Percentiles rank a stretch among this genome's conserved stretches.
Evolutionary conservation across 2,797 vertebrate genomes (phyloP).

Genomic region (Rhinogobio ventralis): DNA sequence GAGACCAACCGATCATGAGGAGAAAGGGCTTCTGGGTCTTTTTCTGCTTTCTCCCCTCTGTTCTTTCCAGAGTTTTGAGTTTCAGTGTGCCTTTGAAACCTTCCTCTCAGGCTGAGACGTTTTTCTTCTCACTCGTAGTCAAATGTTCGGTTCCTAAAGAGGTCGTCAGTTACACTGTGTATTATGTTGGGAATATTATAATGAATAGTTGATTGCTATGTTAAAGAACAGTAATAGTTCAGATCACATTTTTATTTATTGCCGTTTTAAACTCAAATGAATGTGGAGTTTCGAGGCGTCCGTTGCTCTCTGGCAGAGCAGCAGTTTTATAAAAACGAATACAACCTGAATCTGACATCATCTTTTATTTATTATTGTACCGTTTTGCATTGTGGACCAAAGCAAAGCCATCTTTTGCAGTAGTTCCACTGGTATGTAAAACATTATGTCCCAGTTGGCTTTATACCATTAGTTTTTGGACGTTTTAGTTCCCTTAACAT

Average conservation of each 20-base stretch:
- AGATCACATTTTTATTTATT: constrained; percentile 2
- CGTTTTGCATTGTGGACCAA: background rate
- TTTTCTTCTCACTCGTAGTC: too few species aligned
- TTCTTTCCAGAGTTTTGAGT: background rate
- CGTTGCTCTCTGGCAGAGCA: constrained; percentile 9
- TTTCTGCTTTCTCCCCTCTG: too few species aligned
- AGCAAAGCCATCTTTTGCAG: background rate
- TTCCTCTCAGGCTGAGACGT: background rate
- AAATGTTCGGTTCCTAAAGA: background rate
- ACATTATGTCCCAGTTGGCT: too few species aligned
- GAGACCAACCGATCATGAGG: background rate
- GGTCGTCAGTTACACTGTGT: background rate
- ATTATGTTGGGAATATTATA: background rate
- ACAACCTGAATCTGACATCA: background rate
- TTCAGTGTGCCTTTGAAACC: background rate
- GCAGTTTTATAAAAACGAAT: background rate
- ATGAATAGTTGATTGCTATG: background rate
- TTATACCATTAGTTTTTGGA: background rate
- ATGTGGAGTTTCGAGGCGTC: background rate
- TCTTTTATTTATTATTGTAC: background rate
- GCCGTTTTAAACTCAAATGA: background rate
- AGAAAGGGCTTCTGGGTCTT: background rate
- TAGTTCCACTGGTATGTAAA: background rate
- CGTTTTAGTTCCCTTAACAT: too few species aligned
- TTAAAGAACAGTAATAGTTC: background rate